Base-by-base conservation (phyloP, 92 coral and sea anemone species). In the Heliopora coerulea region DNA sequence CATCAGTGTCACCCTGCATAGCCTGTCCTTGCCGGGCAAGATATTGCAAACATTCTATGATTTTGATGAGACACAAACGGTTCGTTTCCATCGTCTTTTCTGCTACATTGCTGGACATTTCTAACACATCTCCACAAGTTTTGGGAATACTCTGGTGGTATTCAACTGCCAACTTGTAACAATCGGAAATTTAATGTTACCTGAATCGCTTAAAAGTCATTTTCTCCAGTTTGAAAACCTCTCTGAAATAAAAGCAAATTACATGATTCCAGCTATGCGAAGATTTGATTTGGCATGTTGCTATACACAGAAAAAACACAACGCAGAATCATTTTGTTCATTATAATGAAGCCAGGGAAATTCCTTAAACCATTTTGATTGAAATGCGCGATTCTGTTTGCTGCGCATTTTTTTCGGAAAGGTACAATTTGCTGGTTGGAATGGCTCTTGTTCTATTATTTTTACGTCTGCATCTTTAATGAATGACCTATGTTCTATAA, bases 261-360 rank as follows among this genome's bases (percentile, higher is more conserved):
- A n/a, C n/a, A n/a, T n/a, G n/a, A n/a, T n/a, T n/a, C n/a, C n/a
- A n/a, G 80, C 6, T 40, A 68, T 65, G 42, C 58, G 54, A 20
- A 85, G 72, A 52, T 89, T 89, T 49, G 49, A 68, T 35, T 85
- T 75, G 56, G 49, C 80, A 62, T 84, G 50, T 62, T 80, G 46
- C 77, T 80, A 17, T 23, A 77, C 79, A 50, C 89, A 83, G 21
- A 80, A 18, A 75, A 79, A 79, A 32, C 86, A 88, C 60, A 85
- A 44, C 46, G 67, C 95, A 33, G 87, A 75, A 80, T 89, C 84
- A 8, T n/a, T n/a, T 41, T 77, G 42, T 50, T 83, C 88, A 37
- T 68, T 59, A 77, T 82, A 88, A 72, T 88, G 95, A 34, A 88
- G 74, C 89, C 89, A 88, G 27, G 89, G 85, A 58, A 66, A 85